These are phyloP conservation scores for Rotaria socialis DNA, from an alignment of 2,888 invertebrate species.

Conservation along the genomic window DNA sequence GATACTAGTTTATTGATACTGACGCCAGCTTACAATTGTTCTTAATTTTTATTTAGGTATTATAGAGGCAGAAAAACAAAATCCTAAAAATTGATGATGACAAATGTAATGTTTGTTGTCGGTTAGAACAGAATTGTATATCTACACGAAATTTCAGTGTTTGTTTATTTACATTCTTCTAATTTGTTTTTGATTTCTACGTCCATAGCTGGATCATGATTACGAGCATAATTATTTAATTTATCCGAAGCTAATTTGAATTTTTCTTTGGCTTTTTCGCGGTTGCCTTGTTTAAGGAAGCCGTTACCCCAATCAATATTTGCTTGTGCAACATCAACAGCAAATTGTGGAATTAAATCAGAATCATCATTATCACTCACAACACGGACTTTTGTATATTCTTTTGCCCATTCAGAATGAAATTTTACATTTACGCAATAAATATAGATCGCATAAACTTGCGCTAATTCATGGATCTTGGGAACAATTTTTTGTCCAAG, in stretches of 20 bases:
- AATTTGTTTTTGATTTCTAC: background rate
- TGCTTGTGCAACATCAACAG: background rate
- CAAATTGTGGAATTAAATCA: background rate
- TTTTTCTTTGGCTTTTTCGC: background rate
- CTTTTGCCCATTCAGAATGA: background rate
- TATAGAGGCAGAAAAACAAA: too few species aligned
- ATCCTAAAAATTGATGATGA: too few species aligned
- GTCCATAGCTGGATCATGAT: background rate
- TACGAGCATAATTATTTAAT: background rate
- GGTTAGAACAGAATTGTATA: too few species aligned
- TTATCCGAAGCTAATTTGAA: background rate
- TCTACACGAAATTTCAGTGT: background rate
- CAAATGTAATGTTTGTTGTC: too few species aligned
- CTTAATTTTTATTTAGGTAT: too few species aligned
- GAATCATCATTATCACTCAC: background rate
- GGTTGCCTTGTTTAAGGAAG: background rate
- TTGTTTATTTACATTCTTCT: background rate
- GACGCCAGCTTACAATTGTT: too few species aligned
- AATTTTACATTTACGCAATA: background rate
- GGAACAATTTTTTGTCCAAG: background rate
- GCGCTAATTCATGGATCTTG: background rate
- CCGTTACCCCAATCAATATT: background rate
- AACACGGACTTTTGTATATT: background rate
- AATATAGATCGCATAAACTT: background rate
- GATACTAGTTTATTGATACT: too few species aligned